Conservation (phyloP, 1,140 invertebrate species). For the Rhyacophila brunnea region DNA sequence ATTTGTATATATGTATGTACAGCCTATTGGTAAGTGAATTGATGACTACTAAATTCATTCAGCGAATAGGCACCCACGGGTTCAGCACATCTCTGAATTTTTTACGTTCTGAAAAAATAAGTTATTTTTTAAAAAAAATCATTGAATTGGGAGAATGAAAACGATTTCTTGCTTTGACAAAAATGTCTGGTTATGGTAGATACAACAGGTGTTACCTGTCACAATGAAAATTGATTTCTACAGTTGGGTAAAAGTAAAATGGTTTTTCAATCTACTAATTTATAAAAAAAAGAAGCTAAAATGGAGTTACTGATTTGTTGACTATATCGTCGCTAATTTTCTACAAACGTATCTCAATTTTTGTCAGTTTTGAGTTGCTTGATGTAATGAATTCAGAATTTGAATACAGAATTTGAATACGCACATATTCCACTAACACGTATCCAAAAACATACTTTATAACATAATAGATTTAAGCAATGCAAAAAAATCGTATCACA, state of each 20-base stretch:
- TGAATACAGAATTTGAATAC: no score
- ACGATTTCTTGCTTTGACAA: background rate
- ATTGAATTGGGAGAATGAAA: background rate
- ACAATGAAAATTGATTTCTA: slow-evolving; percentile 2
- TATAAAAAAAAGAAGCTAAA: background rate
- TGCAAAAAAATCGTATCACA: no score
- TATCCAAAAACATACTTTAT: no score
- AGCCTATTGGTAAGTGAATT: no score
- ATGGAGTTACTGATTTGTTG: no score
- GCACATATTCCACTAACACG: no score
- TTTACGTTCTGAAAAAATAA: slow-evolving; percentile 59
- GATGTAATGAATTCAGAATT: no score
- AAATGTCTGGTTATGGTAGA: background rate
- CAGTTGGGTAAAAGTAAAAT: background rate
- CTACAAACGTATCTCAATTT: no score
- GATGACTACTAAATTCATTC: slow-evolving; percentile 7
- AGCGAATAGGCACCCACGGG: slow-evolving; percentile 65
- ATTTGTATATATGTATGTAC: no score
- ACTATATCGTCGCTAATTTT: no score
- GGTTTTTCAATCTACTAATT: slow-evolving; percentile 3
- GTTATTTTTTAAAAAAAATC: slow-evolving; percentile 13
- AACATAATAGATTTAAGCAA: no score
- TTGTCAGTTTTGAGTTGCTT: no score
- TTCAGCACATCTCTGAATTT: slow-evolving; percentile 62
- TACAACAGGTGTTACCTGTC: background rate